Evolutionary conservation across 1,140 invertebrate genomes (phyloP).

Genomic region (Tetramorium simillimum): DNA sequence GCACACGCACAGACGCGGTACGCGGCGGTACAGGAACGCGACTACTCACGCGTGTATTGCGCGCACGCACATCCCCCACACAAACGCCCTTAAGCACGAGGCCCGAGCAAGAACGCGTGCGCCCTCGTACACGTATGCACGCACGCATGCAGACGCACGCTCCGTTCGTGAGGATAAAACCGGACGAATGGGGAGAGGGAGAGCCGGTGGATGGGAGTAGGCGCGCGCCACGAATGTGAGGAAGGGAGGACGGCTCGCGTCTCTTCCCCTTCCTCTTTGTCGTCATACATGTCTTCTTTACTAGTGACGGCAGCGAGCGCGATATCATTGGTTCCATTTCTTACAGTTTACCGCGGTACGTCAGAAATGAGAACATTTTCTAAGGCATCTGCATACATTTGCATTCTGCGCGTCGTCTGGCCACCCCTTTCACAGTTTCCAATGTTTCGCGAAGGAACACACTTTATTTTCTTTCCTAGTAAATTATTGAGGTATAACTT

Average conservation of each 20-base stretch:
- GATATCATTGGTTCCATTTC: conserved; percentile 31
- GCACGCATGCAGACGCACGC: conserved; percentile 63
- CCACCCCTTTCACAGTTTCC: neutral
- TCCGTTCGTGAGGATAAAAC: conserved; percentile 62
- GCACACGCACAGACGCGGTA: conserved; percentile 70
- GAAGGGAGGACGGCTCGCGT: conserved; percentile 83
- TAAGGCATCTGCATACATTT: neutral
- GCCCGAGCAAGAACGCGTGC: conserved; percentile 69
- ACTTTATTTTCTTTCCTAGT: neutral
- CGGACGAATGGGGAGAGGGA: conserved; percentile 51
- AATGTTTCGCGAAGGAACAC: neutral
- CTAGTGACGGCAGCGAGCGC: conserved; percentile 48
- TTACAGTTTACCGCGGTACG: too few species aligned
- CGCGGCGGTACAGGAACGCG: conserved; percentile 60
- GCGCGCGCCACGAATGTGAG: conserved; percentile 81
- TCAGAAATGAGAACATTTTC: neutral
- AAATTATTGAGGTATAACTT: neutral
- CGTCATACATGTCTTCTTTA: conserved; percentile 54
- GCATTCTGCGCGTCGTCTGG: neutral
- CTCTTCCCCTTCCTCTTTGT: conserved; percentile 76
- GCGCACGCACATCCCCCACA: conserved; percentile 27
- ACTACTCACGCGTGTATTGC: conserved; percentile 29
- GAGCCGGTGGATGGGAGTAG: conserved; percentile 77
- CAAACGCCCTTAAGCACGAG: conserved; percentile 71
- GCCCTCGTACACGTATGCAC: conserved; percentile 65